Conservation (phyloP, 37 sponge, comb jelly and placozoan genomes). For the Agelas oroides region DNA sequence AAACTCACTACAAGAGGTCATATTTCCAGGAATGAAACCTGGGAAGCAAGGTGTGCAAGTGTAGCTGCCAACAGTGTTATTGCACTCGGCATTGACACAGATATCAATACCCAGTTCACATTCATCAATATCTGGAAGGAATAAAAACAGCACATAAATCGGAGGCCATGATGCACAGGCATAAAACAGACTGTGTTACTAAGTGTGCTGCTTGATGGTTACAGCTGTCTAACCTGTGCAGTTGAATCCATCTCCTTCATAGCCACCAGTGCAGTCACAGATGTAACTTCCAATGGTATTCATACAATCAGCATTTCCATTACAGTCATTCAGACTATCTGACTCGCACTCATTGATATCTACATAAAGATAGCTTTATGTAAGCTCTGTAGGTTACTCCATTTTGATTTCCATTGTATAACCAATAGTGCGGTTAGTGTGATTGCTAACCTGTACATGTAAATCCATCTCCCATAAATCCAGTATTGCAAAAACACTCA, state of each 20-base stretch:
- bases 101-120: constrained; percentile 36
- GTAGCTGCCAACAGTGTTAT: constrained; percentile 28
- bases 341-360: constrained; percentile 29
- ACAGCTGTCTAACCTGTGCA: not conserved
- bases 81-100: constrained; percentile 24
- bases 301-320: constrained; percentile 9
- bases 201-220: too few relatives aligned
- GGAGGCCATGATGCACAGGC: too few relatives aligned
- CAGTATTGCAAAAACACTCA: constrained; percentile 33
- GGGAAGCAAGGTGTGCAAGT: too few relatives aligned
- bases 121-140: constrained; percentile 54
- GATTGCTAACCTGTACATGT: constrained; percentile 23
- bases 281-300: constrained; percentile 40
- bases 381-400: too few relatives aligned
- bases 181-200: too few relatives aligned
- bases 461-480: constrained; percentile 32
- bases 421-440: too few relatives aligned
- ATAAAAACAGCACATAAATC: too few relatives aligned
- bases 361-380: not conserved
- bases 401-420: too few relatives aligned
- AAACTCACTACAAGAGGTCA: too few relatives aligned
- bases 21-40: too few relatives aligned
- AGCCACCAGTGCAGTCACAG: constrained; percentile 53
- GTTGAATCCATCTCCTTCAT: constrained; percentile 6
- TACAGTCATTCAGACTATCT: too few relatives aligned